Evolutionary conservation across 2,888 invertebrate species (phyloP), one percentile per base, ranked within the genome.

Genomic region (Lycia hirtaria): DNA sequence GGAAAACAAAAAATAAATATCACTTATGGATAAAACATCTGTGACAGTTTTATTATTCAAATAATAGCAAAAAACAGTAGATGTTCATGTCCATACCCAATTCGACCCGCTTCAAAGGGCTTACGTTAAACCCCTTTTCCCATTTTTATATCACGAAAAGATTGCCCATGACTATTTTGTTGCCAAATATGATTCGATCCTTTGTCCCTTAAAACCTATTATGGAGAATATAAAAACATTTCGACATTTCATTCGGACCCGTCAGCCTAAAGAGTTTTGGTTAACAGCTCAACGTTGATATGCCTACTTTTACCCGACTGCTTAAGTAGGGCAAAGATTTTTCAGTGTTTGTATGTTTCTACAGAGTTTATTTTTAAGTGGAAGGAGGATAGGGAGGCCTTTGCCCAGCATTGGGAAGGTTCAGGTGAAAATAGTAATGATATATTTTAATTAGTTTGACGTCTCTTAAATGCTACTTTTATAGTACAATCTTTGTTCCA

Each of bases 21-120:
- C 82, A 87, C 79, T 89, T 84, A 82, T 69, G 68, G 67, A 63
- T 80, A 80, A 81, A 80, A 80, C 82, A 72, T 71, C 75, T 75
- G 58, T 87, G 91, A 89, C 91, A 89, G 82, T 89, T 88, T 89
- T 88, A 90, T 85, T 87, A 85, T 82, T 77, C 79, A 81, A 85
- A 85, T 87, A 89, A 86, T 81, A 85, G 86, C 86, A 81, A 88
- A 88, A 85, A 87, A 75, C 74, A 71, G 74, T 85, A 84, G 81
- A 89, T 85, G 81, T 79, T 81, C 75, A 81, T 87, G 90, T 91
- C 89, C 82, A 83, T 81, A 85, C 78, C 80, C 85, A 86, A 92
- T 89, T 90, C 78, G 85, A 91, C 92, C 92, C 91, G 86, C 84
- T 80, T 92, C 92, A 92, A 90, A 84, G 64, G 85, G 92, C 88